Evolutionary conservation across 2,797 vertebrate genomes (phyloP), one percentile per base, ranked within the genome.

Genomic region (Apogon talboti): DNA sequence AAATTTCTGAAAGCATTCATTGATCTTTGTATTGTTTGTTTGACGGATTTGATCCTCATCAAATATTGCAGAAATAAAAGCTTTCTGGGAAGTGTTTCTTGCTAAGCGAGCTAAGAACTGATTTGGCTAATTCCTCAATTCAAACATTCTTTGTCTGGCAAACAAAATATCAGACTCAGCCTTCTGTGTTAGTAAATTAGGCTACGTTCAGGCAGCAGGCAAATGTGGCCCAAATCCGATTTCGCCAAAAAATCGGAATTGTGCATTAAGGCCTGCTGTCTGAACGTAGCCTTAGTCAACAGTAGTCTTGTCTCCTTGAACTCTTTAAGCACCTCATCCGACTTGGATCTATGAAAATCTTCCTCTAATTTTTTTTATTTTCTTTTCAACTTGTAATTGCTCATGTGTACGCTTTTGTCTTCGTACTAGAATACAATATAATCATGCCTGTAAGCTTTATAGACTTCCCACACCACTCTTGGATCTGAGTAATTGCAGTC

Each of bases 331-430:
- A 43, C 42, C 2, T 43, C 14, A 4, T 16, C 48, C 9, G 24
- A 50, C 10, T 50, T 50, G 13, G 48, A 30, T 33, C 12, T 30
- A 19, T 33, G n/a, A 15, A 30, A 50, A 7, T 9, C 28, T 33
- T n/a, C 48, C n/a, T 50, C 24, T 30, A 50, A 33, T 50, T 21
- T 14, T 30, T 49, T 14, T 14, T n/a, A 49, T 49, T 49, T 49
- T 49, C 3, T 30, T 30, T 49, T 49, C 24, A 14, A 30, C 14
- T n/a, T 11, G 4, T 4, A 7, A 14, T 49, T 49, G 47, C 30
- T n/a, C 1, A 6, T 8, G 6, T 28, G 24, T 7, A 6, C 21
- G 12, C 1, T 30, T 30, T 49, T 7, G 24, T 48, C 21, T 28
- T 28, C 11, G 14, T 6, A 13, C 47, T 30, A 13, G 47, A 13